phyloP scores from a whole-genome alignment of 2,888 invertebrate species.

The Drosophila subsilvestris region DNA sequence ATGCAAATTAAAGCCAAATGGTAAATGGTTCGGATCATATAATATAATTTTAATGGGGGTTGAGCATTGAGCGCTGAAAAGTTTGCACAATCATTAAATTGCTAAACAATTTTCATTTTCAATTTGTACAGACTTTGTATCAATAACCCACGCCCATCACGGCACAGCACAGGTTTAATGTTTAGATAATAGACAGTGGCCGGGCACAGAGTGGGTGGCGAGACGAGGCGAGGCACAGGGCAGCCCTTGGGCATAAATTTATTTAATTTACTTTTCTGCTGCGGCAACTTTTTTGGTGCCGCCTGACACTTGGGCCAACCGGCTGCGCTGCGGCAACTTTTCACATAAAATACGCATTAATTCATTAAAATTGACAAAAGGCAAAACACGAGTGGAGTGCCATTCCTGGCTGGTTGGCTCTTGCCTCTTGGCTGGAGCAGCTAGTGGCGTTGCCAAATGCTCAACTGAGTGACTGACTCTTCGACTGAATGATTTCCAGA shows the following conservation, averaged over 20 bases:
- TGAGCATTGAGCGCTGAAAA: slow-evolving; percentile 38
- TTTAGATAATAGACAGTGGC: slow-evolving; percentile 69
- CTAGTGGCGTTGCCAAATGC: slow-evolving; percentile 33
- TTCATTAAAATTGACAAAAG: slow-evolving; percentile 80
- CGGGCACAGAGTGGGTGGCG: too few relatives aligned
- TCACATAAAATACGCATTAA: slow-evolving; percentile 79
- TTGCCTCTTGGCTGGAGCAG: slow-evolving; percentile 43
- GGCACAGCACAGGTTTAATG: slow-evolving; percentile 53
- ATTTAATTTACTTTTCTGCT: slow-evolving; percentile 71
- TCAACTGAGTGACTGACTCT: slow-evolving; percentile 25
- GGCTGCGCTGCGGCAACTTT: slow-evolving; percentile 59
- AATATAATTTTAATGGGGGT: slow-evolving; percentile 71
- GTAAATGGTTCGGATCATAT: slow-evolving; percentile 39
- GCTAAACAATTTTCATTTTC: slow-evolving; percentile 64
- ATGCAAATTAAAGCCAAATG: slow-evolving; percentile 53
- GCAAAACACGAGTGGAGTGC: slow-evolving; percentile 72
- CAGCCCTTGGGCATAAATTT: slow-evolving; percentile 58
- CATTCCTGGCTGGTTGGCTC: slow-evolving; percentile 51
- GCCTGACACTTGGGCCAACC: not conserved
- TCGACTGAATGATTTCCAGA: slow-evolving; percentile 11
- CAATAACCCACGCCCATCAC: slow-evolving; percentile 48
- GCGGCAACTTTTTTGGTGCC: slow-evolving; percentile 26
- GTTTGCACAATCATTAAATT: slow-evolving; percentile 65
- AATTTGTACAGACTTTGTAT: slow-evolving; percentile 75
- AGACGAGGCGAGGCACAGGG: not conserved